phyloP scores from a whole-genome alignment of 2,888 invertebrate species.

The Calameuta filiformis region DNA sequence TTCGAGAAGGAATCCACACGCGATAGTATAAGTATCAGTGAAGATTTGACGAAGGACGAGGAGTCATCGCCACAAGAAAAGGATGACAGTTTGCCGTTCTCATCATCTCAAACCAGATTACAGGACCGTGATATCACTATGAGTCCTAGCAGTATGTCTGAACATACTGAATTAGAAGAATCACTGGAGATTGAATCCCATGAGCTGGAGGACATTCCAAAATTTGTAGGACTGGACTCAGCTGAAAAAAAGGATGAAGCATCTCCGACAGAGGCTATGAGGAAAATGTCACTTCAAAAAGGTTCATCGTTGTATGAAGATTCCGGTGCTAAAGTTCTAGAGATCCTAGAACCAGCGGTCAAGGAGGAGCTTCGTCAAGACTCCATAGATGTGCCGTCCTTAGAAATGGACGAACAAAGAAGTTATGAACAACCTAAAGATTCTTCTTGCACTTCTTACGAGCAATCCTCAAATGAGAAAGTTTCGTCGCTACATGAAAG shows the following conservation, averaged over 20 bases:
- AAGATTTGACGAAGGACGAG: constrained; percentile 57
- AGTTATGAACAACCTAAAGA: constrained; percentile 28
- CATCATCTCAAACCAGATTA: constrained; percentile 44
- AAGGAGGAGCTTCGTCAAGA: constrained; percentile 43
- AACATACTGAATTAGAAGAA: constrained; percentile 55
- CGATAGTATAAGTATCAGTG: constrained; percentile 54
- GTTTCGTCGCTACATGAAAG: constrained; percentile 51
- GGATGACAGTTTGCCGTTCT: constrained; percentile 47
- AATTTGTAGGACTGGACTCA: background rate
- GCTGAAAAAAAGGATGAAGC: background rate
- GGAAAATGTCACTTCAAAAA: constrained; percentile 14
- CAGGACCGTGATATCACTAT: constrained; percentile 54
- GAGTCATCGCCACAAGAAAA: constrained; percentile 50
- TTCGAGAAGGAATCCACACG: constrained; percentile 43
- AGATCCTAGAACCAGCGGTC: constrained; percentile 49
- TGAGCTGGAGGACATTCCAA: constrained; percentile 37
- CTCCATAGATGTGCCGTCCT: constrained; percentile 54
- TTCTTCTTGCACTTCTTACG: constrained; percentile 11
- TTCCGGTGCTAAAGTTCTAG: constrained; percentile 51
- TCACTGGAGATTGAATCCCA: constrained; percentile 42
- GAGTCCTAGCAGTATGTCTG: constrained; percentile 60
- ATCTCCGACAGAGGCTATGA: background rate
- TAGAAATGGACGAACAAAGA: constrained; percentile 54
- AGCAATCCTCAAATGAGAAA: constrained; percentile 30
- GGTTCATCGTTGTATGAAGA: constrained; percentile 34